phyloP scores from a whole-genome alignment of 2,888 invertebrate species.

The Hydraecia micacea region DNA sequence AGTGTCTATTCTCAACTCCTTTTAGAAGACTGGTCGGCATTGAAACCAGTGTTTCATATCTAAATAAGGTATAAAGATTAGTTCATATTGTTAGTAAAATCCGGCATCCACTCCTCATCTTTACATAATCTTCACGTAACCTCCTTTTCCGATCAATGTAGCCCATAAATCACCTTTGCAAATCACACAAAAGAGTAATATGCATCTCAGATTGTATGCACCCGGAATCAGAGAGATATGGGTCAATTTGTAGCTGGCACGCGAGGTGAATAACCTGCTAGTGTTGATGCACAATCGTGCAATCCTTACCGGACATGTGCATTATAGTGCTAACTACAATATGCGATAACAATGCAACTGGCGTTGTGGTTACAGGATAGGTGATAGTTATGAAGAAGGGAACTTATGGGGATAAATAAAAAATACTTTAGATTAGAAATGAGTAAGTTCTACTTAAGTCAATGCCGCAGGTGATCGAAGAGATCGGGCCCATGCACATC shows the following conservation, averaged over 20 bases:
- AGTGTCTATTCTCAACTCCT: not conserved
- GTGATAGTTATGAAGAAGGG: not conserved
- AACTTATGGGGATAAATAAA: not conserved
- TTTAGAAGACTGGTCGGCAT: conserved; percentile 2
- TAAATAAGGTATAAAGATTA: not conserved
- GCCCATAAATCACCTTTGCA: not conserved
- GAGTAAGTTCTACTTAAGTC: not conserved
- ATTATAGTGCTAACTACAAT: conserved; percentile 8
- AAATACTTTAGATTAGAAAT: not conserved
- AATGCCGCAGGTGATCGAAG: not conserved
- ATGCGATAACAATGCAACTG: conserved; percentile 7
- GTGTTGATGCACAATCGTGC: conserved; percentile 21
- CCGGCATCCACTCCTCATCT: not conserved
- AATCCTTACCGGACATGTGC: conserved; percentile 26
- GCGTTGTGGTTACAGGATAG: conserved; percentile 12
- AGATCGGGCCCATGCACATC: not conserved
- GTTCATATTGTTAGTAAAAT: not conserved
- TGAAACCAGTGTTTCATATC: conserved; percentile 2
- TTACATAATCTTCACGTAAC: not conserved
- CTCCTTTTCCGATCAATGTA: not conserved
- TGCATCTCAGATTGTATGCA: not conserved
- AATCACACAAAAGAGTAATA: not conserved
- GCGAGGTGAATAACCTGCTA: conserved; percentile 36
- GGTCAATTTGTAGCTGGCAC: conserved; percentile 9
- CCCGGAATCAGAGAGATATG: conserved; percentile 14